Evolutionary conservation across 2,888 invertebrate species (phyloP), one percentile per base, ranked within the genome.

Genomic region (Salpingus planirostris): DNA sequence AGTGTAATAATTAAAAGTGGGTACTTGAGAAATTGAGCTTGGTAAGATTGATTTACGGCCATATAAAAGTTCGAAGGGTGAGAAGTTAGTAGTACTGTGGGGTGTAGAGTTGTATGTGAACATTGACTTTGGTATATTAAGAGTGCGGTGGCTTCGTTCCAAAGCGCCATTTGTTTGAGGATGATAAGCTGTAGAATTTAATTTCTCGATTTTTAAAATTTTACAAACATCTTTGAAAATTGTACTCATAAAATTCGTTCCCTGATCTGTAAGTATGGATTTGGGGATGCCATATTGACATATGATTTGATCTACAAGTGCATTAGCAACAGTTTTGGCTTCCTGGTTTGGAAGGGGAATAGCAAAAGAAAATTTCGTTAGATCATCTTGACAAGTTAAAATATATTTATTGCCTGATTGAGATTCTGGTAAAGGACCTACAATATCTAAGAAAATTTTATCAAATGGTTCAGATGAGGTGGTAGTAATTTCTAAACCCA

Each of bases 301-400:
- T 2, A 52, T 26, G 6, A 41, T 36, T 10, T 42, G 6, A 2
- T 24, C 26, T 1, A 42, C 40, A 13, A 48, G 38, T 6, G 32
- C 38, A 29, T 39, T 38, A 1, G 52, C 53, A 2, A 51, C 40
- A 0, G 47, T 54, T 24, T 44, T 40, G 1, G 53, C 45, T 6
- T 40, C 36, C 24, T 47, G 47, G 36, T 55, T 39, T 3, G 46
- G 41, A 8, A 57, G n/a, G 1, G 54, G 39, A n/a, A 55, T 46
- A 2, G 48, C 49, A 27, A 45, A 44, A 6, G 40, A 30, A 27
- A 40, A 47, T 12, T 40, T 28, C 1, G 40, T 38, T 22, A 46
- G 39, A 36, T 46, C 33, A 27, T 49, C 46, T 15, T 40, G 36
- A 10, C 39, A 38, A 3, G 49, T 48, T 7, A 49, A 29, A 10